phyloP scores from a whole-genome alignment of 2,888 invertebrate species.

The Azorinus chamasolen region DNA sequence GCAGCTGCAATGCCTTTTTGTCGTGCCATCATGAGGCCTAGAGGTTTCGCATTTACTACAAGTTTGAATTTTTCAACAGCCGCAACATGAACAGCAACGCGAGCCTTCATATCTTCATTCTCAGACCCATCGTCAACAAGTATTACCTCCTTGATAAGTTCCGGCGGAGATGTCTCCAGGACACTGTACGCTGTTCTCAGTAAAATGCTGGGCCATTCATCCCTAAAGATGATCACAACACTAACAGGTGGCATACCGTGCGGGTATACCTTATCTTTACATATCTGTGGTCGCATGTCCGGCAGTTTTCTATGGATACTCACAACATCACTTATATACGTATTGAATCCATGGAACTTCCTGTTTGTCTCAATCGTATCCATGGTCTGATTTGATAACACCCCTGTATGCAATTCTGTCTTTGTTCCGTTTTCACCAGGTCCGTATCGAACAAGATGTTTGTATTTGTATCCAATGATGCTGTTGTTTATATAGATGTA shows the following conservation, averaged over 20 bases:
- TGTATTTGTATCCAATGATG: too few relatives aligned
- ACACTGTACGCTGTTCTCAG: constrained; percentile 60
- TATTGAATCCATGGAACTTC: constrained; percentile 36
- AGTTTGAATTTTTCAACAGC: constrained; percentile 47
- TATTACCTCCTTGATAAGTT: constrained; percentile 58
- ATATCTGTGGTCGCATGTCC: constrained; percentile 35
- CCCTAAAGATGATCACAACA: constrained; percentile 59
- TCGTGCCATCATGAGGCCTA: constrained; percentile 60
- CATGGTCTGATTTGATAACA: background rate
- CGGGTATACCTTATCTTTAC: constrained; percentile 34
- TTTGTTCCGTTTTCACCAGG: constrained; percentile 45
- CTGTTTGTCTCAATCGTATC: background rate
- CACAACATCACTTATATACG: constrained; percentile 35
- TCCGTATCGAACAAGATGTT: constrained; percentile 12
- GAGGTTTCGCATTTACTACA: constrained; percentile 33
- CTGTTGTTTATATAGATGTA: too few relatives aligned
- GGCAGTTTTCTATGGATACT: constrained; percentile 29
- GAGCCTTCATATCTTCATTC: constrained; percentile 14
- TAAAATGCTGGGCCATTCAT: constrained; percentile 58
- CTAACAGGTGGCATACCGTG: constrained; percentile 35
- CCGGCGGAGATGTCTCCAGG: constrained; percentile 45
- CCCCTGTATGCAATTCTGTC: background rate
- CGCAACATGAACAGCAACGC: constrained; percentile 43
- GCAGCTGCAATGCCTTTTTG: constrained; percentile 60
- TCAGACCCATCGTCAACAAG: constrained; percentile 66